Evolutionary conservation across 2,113 vertebrate species (phyloP), one percentile per base, ranked within the genome.

Genomic region (Rhinolophus sinicus): DNA sequence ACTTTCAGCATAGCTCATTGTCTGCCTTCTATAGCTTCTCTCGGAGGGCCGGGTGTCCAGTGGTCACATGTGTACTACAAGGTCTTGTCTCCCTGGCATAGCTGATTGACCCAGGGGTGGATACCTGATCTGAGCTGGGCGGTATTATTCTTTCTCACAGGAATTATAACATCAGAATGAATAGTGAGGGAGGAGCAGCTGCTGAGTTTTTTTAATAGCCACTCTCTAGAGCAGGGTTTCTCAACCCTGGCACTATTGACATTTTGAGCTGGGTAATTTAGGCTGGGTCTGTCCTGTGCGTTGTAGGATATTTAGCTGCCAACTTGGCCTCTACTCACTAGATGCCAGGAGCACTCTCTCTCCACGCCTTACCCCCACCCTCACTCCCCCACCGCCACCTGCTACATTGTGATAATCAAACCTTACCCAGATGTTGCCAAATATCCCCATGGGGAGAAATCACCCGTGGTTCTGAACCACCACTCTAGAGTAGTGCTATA

Each of bases 211-310:
- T 50, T 22, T 52, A 81, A 60, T 6, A 33, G 85, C 21, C n/a
- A 50, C 24, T 18, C n/a, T 40, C 10, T 50, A 50, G 35, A 40
- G 30, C 47, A 75, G 30, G 3, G 13, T 30, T 38, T 82, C 67
- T 83, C 19, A 65, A 2, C 24, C 10, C 40, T 11, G 28, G 38
- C 40, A 38, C 24, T 13, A 1, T 7, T 18, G 54, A 62, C 18
- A 28, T 69, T 62, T 40, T 69, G 44, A 18, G 44, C 8, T 67
- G 40, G 28, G 9, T 8, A 47, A n/a, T 62, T n/a, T 54, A 16
- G 14, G 21, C 6, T 1, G 4, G 47, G 5, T 4, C 35, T 54
- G 22, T n/a, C 30, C 9, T 21, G 0, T 50, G 35, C 52, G 10
- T 30, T 13, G 0, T 35, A 21, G 40, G 30, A 15, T 56, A 26